Conservation (phyloP, 23 tunicate species). For the Styela clava region DNA sequence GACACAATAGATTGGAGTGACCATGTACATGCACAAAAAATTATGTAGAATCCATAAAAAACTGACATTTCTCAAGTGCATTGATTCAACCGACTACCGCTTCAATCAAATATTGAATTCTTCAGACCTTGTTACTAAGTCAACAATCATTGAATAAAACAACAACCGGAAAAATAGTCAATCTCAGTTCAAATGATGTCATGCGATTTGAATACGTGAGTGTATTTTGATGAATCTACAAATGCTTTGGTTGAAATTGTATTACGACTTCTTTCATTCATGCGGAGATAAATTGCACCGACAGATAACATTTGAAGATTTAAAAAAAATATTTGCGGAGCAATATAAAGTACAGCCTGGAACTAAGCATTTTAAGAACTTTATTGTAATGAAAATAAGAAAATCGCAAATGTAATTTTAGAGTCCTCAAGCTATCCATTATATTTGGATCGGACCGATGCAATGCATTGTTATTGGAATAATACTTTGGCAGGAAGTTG, state of each 20-base stretch:
- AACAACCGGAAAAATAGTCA: constrained; percentile 78
- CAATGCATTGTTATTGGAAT: constrained; percentile 28
- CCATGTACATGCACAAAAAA: too few relatives aligned
- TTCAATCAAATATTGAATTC: too few relatives aligned
- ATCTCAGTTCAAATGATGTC: constrained; percentile 85
- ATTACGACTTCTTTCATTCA: background rate
- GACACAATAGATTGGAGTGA: too few relatives aligned
- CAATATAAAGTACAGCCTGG: background rate
- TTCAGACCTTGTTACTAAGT: constrained; percentile 70
- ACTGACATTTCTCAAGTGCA: too few relatives aligned
- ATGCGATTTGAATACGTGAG: constrained; percentile 64
- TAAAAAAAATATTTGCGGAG: background rate
- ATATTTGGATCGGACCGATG: constrained; percentile 58
- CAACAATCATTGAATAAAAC: constrained; percentile 50
- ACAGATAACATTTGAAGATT: background rate
- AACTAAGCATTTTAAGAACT: too few relatives aligned
- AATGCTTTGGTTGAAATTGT: background rate
- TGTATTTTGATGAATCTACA: background rate
- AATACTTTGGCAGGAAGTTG: constrained; percentile 48
- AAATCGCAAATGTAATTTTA: background rate
- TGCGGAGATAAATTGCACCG: background rate
- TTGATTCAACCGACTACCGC: too few relatives aligned
- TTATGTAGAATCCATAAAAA: too few relatives aligned
- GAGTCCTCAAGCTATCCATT: constrained; percentile 36
- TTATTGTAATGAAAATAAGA: too few relatives aligned